A percentile compares a stretch with the other conserved stretches of the same genome.
These are phyloP conservation scores for Xanthorhoe spadicearia DNA, from an alignment of 2,888 invertebrate species.

Conservation along the genomic window DNA sequence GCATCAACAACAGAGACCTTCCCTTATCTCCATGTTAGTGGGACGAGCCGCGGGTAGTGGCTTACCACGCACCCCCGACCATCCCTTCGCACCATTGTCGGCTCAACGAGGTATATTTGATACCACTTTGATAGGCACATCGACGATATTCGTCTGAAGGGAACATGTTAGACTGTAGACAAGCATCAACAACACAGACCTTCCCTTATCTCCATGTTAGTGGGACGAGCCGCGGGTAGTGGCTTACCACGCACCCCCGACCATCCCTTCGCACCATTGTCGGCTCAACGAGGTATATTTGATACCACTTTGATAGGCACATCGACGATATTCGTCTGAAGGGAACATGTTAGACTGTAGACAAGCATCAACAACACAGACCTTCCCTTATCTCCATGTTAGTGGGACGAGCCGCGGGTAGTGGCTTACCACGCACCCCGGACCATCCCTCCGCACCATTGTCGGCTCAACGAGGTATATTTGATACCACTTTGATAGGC, in stretches of 20 bases:
- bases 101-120: constrained; percentile 71
- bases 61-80: constrained; percentile 75
- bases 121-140: too few relatives aligned
- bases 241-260: constrained; percentile 73
- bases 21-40: constrained; percentile 77
- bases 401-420: constrained; percentile 63
- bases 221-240: constrained; percentile 61
- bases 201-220: constrained; percentile 76
- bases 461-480: too few relatives aligned
- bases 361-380: constrained; percentile 72
- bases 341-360: too few relatives aligned
- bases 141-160: too few relatives aligned
- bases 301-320: too few relatives aligned
- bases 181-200: constrained; percentile 75
- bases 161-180: too few relatives aligned
- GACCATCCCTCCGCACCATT: too few relatives aligned
- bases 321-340: too few relatives aligned
- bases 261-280: constrained; percentile 71
- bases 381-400: constrained; percentile 78
- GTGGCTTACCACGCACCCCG: constrained; percentile 56
- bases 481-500: too few relatives aligned
- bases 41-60: constrained; percentile 59
- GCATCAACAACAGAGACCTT: constrained; percentile 74
- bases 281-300: constrained; percentile 70
- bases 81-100: constrained; percentile 69